These are phyloP conservation scores for Mixornis gularis DNA, from an alignment of 2,113 vertebrate species.

Conservation along the genomic window DNA sequence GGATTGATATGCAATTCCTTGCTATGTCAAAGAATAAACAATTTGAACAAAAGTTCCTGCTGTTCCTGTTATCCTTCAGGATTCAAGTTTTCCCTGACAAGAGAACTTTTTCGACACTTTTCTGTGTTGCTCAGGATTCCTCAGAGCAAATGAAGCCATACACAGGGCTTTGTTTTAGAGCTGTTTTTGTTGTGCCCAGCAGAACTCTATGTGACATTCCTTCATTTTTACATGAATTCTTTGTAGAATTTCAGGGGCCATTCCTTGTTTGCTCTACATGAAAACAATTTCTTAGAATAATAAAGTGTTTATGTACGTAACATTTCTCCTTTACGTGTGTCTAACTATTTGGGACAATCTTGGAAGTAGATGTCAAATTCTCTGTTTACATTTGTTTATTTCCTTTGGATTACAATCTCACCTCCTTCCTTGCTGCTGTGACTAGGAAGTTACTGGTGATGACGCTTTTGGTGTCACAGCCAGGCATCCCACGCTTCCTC, in stretches of 20 bases:
- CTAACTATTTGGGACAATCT: background rate
- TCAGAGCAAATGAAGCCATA: background rate
- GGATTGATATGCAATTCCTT: background rate
- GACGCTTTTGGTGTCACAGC: background rate
- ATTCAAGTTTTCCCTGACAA: background rate
- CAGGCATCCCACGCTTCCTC: accelerated
- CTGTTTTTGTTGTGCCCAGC: background rate
- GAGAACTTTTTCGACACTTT: background rate
- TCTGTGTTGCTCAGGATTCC: background rate
- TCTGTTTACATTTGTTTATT: background rate
- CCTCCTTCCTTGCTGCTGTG: background rate
- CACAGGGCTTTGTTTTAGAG: accelerated
- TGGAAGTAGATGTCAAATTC: background rate
- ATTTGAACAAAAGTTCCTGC: background rate
- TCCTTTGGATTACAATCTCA: background rate
- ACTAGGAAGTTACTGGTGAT: too few relatives aligned
- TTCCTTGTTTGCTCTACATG: background rate
- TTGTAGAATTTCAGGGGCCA: too few relatives aligned
- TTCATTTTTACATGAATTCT: background rate
- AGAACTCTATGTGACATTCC: background rate
- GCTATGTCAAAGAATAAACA: background rate
- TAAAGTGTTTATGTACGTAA: background rate
- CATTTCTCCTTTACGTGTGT: background rate
- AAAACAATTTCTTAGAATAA: background rate
- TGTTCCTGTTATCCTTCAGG: background rate